A percentile compares a stretch with the other conserved stretches of the same genome.
Evolutionary conservation across 2,113 vertebrate species (phyloP).

Genomic region (Seriola rivoliana): DNA sequence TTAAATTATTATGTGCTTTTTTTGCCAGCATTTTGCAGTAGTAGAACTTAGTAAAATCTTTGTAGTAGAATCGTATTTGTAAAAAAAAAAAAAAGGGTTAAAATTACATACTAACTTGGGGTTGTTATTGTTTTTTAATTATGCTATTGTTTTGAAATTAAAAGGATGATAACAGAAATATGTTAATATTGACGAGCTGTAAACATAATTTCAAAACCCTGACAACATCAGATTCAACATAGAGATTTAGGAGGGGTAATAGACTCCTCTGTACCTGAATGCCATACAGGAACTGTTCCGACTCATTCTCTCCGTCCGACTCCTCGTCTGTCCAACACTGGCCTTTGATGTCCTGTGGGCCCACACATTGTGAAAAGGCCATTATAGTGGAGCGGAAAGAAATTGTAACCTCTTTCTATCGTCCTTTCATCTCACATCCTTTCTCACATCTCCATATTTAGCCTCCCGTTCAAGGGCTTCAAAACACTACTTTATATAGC

Average conservation of each 20-base stretch:
- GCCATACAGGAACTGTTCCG: constrained; percentile 96
- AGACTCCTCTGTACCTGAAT: constrained; percentile 89
- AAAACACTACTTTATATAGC: constrained; percentile 71
- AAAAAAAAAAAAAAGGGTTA: no score
- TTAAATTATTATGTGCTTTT: no score
- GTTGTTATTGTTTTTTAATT: neutral
- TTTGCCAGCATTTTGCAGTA: no score
- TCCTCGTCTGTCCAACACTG: constrained; percentile 99
- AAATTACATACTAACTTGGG: neutral
- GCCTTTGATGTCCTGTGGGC: constrained; percentile 94
- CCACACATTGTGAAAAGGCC: constrained; percentile 70
- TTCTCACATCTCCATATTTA: constrained; percentile 66
- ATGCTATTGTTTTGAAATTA: neutral
- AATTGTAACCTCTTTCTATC: constrained; percentile 54
- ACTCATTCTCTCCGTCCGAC: constrained; percentile 98
- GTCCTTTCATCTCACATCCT: constrained; percentile 67
- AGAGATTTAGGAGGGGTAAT: neutral
- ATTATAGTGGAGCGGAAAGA: constrained; percentile 55
- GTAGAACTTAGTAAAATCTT: no score
- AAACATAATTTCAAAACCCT: neutral
- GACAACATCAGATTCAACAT: constrained; percentile 14
- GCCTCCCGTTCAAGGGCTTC: constrained; percentile 59
- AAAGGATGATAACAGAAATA: neutral
- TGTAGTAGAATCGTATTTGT: no score
- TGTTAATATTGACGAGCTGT: neutral